Evolutionary conservation across 2,797 vertebrate species (phyloP), one percentile per base, ranked within the genome.

Genomic region (Dicrostonyx torquatus): DNA sequence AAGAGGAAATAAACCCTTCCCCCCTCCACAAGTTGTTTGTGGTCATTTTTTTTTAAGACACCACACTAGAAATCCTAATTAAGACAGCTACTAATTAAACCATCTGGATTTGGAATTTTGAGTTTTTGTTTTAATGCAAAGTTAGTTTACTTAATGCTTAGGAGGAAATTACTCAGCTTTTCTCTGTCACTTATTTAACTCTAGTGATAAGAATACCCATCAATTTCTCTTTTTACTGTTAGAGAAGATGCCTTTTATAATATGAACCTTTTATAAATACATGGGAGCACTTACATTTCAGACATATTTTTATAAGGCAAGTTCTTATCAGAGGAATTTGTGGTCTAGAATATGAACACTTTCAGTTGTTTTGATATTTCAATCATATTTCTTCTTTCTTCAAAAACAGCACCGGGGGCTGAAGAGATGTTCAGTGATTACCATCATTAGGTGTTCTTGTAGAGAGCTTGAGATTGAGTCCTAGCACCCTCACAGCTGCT

Each of bases 111-210:
- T 85, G 22, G 31, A 70, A n/a, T 87, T 86, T 94, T 80, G 40
- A 14, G 5, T 13, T 66, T 64, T 18, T 83, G 72, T 87, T 37
- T 45, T 43, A 68, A 37, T 55, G 48, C 8, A 68, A 88, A 64
- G 75, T 92, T 34, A 31, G 24, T 82, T 96, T 93, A 17, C 86
- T 94, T 88, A 88, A 88, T 90, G 26, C 7, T 50, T 73, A 31
- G 22, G 18, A 22, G 62, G 34, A 12, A 87, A 62, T 82, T 90
- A 85, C 79, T 66, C 31, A 55, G 37, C 3, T 78, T 86, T 93
- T 60, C 22, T 93, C 29, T 48, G 64, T 64, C 87, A 70, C 48
- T 55, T 64, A 89, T 82, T 93, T 29, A 79, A 60, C 4, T 94
- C 2, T 86, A 68, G 58, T 40, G 62, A 60, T 94, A 34, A 68